Evolutionary conservation across 53 echinoderm and acorn worm genomes (phyloP), one percentile per base, ranked within the genome.

Genomic region (Temnopleurus reevesii): DNA sequence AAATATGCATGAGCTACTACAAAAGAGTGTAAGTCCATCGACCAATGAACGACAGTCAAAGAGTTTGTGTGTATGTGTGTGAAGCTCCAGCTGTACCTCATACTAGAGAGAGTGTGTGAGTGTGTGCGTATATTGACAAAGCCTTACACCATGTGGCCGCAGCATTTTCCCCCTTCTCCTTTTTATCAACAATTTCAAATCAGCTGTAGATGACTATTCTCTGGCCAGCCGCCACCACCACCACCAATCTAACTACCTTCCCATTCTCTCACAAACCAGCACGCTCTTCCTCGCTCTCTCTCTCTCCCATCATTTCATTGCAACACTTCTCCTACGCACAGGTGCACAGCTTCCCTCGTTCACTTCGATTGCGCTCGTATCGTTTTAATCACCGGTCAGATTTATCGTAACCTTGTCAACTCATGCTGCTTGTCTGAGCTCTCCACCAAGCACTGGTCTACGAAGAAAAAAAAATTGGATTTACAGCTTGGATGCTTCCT

Each of bases 331-430:
- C 83, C 3, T 33, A 85, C 60, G 46, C 85, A 85, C 85, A 85
- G 85, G 85, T 59, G 85, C 60, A 85, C 60, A 12, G 43, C 44
- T 43, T 59, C 59, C 59, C 45, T 59, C 60, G 60, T 85, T 85
- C 60, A 25, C 59, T 60, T 45, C 58, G 85, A 85, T 85, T 85
- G 85, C 85, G 59, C 60, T 85, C 85, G 60, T 85, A 60, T 85
- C 59, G 85, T 60, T 85, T 85, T 85, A 85, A 85, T 85, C 60
- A 60, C 85, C 59, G 44, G 58, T 85, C 85, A 85, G 85, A 85
- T 85, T 60, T 85, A 60, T 36, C 44, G 44, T 60, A 59, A 85
- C 85, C 85, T 85, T 60, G 85, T 85, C 59, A 83, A 83, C 83
- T 83, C 83, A 56, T 35, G 83, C 83, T 36, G 44, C 43, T 60